Evolutionary conservation across 2,888 invertebrate genomes (phyloP).

Genomic region (Laspeyria flexula): DNA sequence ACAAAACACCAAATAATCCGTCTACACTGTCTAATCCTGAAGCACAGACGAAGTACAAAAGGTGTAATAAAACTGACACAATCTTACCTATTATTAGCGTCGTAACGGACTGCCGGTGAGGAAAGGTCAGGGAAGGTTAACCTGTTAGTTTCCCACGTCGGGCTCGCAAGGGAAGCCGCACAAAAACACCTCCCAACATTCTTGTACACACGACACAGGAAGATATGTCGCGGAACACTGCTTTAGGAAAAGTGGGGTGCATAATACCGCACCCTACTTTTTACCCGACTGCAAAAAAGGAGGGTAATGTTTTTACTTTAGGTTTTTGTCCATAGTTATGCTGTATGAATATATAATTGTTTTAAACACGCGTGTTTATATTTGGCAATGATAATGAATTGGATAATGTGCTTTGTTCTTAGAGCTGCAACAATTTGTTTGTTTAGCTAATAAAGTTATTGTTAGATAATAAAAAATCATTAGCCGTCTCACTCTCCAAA

Average conservation of each 20-base stretch:
- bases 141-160: conserved; percentile 59
- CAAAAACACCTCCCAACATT: conserved; percentile 53
- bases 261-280: conserved; percentile 11
- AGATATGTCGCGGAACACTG: conserved; percentile 48
- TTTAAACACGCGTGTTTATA: no score
- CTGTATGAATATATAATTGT: no score
- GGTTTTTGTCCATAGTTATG: no score
- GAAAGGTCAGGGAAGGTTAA: conserved; percentile 63
- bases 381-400: no score
- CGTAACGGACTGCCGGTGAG: conserved; percentile 36
- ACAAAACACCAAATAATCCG: not conserved
- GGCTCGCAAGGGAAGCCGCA: conserved; percentile 59
- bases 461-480: no score
- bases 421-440: no score
- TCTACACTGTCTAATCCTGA: not conserved
- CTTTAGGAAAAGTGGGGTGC: conserved; percentile 38
- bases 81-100: conserved; percentile 30
- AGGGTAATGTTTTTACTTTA: no score
- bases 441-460: no score
- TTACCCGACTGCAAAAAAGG: no score
- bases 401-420: no score
- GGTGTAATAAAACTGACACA: conserved; percentile 1
- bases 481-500: no score
- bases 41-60: not conserved
- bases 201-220: conserved; percentile 36